Evolutionary conservation across 2,113 vertebrate species (phyloP), one percentile per base, ranked within the genome.

Genomic region (Seriola rivoliana): DNA sequence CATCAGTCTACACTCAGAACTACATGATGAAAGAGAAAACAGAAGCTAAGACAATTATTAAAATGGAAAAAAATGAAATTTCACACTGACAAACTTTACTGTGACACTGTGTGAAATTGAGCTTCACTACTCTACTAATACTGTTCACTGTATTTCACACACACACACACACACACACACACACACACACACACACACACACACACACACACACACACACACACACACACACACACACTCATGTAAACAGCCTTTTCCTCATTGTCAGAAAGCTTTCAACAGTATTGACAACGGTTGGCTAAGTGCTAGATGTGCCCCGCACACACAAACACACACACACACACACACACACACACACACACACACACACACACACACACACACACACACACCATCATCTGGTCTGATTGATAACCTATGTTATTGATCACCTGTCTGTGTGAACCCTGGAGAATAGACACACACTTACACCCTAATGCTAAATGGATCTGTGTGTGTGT

Each of bases 301-400:
- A 73, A 82, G 72, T 75, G 83, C 83, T 81, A 86, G 75, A 89
- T 88, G 90, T 54, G 78, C 23, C 85, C 68, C 57, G 19, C 40
- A 12, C 34, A 65, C 58, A 21, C 65, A 57, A 58, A 42, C 42
- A 52, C 62, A 50, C 52, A 48, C 40, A 42, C 40, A 42, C 40
- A 10, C 40, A 42, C 8, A 10, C 40, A 40, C 40, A 9, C 40
- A 42, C 40, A 10, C 40, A 42, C 9, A 10, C 40, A 42, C 40
- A 9, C 68, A 60, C 67, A 72, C 52, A 66, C 68, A 52, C 69
- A 52, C 44, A 66, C 62, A n/a, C 16, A 2, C 67, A 72, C 52
- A 66, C 68, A 52, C 69, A 52, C 44, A 66, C 62, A n/a, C 16
- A 2, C 19, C 16, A 65, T 46, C 11, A 48, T 16, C 65, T 44